Conservation (phyloP, 1,140 invertebrate genomes). For the Varroa destructor region DNA sequence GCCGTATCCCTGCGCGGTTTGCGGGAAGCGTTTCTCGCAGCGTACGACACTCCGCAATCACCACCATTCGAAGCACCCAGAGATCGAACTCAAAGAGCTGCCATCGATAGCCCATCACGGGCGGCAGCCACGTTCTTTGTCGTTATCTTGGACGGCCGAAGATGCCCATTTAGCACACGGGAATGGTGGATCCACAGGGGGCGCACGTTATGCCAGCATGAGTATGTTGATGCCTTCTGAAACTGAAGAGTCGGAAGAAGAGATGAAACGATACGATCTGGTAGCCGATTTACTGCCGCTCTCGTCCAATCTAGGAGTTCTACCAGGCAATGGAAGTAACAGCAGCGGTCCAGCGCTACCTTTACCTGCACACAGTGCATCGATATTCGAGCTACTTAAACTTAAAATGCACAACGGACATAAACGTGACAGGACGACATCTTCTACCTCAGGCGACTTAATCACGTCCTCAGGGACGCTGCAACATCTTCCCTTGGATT, state of each 20-base stretch:
- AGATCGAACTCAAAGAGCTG: constrained; percentile 21
- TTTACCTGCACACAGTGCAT: neutral
- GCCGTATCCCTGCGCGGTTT: constrained; percentile 59
- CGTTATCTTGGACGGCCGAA: too few species aligned
- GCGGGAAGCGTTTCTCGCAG: constrained; percentile 44
- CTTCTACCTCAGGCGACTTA: neutral
- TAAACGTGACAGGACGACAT: too few species aligned
- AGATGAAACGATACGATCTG: neutral
- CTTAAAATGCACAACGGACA: constrained; percentile 16
- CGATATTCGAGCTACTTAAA: constrained; percentile 21
- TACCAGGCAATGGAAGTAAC: too few species aligned
- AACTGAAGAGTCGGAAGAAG: constrained; percentile 15
- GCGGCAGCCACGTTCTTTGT: neutral
- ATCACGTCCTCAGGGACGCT: constrained; percentile 10
- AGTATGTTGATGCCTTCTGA: constrained; percentile 20
- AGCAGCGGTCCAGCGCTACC: neutral
- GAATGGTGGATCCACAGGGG: too few species aligned
- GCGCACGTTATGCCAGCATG: too few species aligned
- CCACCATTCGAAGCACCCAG: constrained; percentile 21
- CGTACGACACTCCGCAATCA: constrained; percentile 23
- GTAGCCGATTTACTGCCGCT: neutral
- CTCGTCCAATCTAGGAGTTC: neutral
- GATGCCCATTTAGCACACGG: too few species aligned
- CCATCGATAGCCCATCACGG: constrained; percentile 24
- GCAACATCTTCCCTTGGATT: constrained; percentile 8